phyloP scores from a whole-genome alignment of 2,888 invertebrate genomes.

The Caenorhabditis sp. region DNA sequence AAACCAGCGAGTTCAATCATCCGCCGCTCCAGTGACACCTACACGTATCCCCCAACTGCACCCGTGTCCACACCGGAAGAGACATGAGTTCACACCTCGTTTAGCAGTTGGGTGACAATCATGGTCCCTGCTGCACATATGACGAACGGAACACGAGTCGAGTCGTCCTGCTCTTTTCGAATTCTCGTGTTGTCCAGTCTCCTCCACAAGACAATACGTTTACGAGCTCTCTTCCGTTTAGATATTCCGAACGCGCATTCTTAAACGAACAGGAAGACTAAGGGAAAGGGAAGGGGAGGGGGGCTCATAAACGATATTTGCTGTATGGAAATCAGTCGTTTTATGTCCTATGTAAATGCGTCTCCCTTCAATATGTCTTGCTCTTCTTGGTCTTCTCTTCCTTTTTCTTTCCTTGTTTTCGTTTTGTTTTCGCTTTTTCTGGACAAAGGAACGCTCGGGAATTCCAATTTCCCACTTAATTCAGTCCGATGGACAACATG shows the following conservation, averaged over 20 bases:
- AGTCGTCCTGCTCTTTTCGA: not conserved
- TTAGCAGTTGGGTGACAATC: not conserved
- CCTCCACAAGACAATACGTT: not conserved
- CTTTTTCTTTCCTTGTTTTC: not conserved
- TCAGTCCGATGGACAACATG: not conserved
- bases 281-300: not conserved
- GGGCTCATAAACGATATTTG: not conserved
- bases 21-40: not conserved
- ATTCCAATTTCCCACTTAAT: conserved; percentile 1
- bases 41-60: conserved; percentile 2
- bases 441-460: conserved; percentile 3
- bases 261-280: not conserved
- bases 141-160: not conserved
- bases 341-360: conserved; percentile 7
- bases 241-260: not conserved
- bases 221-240: not conserved
- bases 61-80: not conserved
- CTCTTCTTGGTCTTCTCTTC: not conserved
- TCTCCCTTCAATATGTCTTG: not conserved
- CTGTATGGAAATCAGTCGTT: not conserved
- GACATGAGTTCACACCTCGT: not conserved
- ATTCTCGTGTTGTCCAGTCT: too few relatives aligned
- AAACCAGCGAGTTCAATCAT: not conserved
- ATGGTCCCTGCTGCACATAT: too few relatives aligned
- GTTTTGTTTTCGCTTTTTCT: not conserved